phyloP scores from a whole-genome alignment of 2,797 vertebrate genomes.

The Cossypha caffra region DNA sequence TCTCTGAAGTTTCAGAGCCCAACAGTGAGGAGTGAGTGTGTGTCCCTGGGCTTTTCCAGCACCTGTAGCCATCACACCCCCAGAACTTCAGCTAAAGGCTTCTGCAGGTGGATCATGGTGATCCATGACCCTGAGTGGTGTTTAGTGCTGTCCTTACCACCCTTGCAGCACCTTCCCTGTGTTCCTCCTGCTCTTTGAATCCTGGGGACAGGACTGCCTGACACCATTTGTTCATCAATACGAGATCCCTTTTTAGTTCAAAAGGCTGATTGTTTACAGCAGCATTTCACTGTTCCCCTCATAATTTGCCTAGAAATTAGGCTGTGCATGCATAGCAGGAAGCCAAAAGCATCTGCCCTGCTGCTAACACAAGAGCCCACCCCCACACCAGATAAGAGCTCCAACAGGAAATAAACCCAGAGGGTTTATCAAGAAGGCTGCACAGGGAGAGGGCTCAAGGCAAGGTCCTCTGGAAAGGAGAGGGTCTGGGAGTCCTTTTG shows the following conservation, averaged over 20 bases:
- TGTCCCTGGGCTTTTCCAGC: background rate
- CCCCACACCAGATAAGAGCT: background rate
- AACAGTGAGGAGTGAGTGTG: accelerated
- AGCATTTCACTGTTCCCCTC: background rate
- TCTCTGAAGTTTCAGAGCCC: background rate
- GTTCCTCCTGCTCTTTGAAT: background rate
- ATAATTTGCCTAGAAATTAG: conserved; percentile 4
- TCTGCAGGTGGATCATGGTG: accelerated
- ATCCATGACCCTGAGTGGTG: background rate
- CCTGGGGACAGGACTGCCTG: background rate
- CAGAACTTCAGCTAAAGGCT: background rate
- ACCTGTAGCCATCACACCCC: background rate
- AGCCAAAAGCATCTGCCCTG: conserved; percentile 11
- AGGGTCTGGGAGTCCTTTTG: background rate
- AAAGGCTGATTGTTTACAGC: background rate
- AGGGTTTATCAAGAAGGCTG: background rate
- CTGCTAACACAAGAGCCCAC: background rate
- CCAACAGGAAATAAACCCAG: background rate
- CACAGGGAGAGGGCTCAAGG: background rate
- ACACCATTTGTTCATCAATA: background rate
- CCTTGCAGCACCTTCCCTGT: background rate
- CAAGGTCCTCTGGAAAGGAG: background rate
- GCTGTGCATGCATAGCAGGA: background rate
- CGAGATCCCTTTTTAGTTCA: background rate
- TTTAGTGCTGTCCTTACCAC: background rate